phyloP scores from a whole-genome alignment of 92 coral and sea anemone species.

The Muricea muricata region DNA sequence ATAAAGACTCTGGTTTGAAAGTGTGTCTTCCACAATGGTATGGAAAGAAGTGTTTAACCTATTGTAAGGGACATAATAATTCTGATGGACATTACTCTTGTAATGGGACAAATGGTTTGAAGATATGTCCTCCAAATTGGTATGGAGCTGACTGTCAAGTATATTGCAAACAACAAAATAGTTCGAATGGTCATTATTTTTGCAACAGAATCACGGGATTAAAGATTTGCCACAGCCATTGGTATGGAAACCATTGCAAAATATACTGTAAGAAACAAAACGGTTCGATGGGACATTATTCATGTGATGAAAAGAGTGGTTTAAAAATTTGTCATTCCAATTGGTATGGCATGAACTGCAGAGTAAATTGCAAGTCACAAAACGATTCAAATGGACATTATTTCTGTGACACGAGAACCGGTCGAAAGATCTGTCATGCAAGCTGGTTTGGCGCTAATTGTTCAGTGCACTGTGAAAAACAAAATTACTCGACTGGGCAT shows the following conservation, averaged over 20 bases:
- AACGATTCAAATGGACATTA: slow-evolving; percentile 55
- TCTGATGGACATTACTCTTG: slow-evolving; percentile 26
- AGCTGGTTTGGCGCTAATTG: slow-evolving; percentile 59
- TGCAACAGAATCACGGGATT: background rate
- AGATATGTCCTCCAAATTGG: slow-evolving; percentile 34
- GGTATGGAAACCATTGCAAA: slow-evolving; percentile 80
- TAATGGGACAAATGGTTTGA: slow-evolving; percentile 32
- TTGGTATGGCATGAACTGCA: slow-evolving; percentile 65
- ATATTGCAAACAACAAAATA: slow-evolving; percentile 33
- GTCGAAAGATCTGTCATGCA: slow-evolving; percentile 30
- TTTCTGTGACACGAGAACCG: slow-evolving; percentile 6
- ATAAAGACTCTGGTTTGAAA: slow-evolving; percentile 27
- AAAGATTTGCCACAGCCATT: slow-evolving; percentile 75
- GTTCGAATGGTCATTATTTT: background rate
- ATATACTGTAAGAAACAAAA: slow-evolving; percentile 73
- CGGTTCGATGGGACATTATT: slow-evolving; percentile 74
- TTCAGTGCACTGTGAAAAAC: slow-evolving; percentile 15
- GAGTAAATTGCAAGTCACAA: slow-evolving; percentile 48
- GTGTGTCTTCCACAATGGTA: slow-evolving; percentile 49
- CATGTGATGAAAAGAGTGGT: slow-evolving; percentile 70
- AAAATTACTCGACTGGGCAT: slow-evolving; percentile 36
- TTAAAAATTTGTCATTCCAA: slow-evolving; percentile 60
- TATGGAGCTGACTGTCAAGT: slow-evolving; percentile 29
- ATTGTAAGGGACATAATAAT: slow-evolving; percentile 7
- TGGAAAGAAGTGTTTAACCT: slow-evolving; percentile 32